Evolutionary conservation across 2,113 vertebrate genomes (phyloP).

Genomic region (Ictalurus punctatus): DNA sequence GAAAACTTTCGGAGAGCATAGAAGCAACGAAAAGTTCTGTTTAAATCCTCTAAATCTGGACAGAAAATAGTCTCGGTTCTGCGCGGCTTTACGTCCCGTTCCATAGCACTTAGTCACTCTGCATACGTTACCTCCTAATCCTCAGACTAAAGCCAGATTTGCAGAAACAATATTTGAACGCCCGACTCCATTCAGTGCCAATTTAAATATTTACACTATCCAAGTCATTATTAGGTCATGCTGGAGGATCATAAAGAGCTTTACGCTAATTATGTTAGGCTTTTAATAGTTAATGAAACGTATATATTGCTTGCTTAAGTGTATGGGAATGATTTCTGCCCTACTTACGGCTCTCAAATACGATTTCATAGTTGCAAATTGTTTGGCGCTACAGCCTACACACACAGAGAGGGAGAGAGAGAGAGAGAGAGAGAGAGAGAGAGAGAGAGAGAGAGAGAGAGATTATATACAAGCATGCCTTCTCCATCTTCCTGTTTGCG

Average conservation of each 20-base stretch:
- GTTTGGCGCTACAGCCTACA: background rate
- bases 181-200: background rate
- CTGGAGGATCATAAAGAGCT: constrained; percentile 17
- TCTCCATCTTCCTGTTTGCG: background rate
- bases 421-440: background rate
- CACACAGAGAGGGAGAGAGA: background rate
- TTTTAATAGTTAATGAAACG: constrained; percentile 42
- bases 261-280: constrained; percentile 21
- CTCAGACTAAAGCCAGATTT: constrained; percentile 13
- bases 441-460: constrained; percentile 17
- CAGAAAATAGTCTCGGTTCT: background rate
- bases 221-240: constrained; percentile 20
- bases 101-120: background rate
- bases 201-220: constrained; percentile 25
- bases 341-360: constrained; percentile 10
- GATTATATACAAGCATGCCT: background rate
- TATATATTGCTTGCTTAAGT: constrained; percentile 41
- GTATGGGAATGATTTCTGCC: constrained; percentile 42
- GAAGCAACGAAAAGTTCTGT: background rate
- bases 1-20: no score
- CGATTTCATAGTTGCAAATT: constrained; percentile 13
- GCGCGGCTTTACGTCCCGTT: background rate
- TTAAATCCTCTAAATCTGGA: background rate
- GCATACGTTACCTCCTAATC: constrained; percentile 16
- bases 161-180: background rate